Conservation (phyloP, 2,888 invertebrate species). For the Schizaphis graminum region DNA sequence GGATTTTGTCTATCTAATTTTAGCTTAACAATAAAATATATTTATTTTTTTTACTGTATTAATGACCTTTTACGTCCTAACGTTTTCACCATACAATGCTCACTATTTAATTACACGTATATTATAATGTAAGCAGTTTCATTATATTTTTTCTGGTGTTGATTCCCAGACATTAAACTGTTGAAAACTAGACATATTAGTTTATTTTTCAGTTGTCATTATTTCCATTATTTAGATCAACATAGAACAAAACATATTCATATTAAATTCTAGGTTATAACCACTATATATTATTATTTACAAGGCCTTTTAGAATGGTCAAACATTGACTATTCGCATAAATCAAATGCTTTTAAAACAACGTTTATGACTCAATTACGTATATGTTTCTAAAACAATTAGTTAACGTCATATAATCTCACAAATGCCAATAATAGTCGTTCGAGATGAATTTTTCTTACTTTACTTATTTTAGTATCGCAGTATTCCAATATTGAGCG, state of each 20-base stretch:
- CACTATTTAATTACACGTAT: not conserved
- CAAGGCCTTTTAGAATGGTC: not conserved
- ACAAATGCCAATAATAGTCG: not conserved
- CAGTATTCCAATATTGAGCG: not conserved
- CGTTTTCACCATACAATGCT: not conserved
- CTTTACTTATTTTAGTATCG: not conserved
- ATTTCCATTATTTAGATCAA: not conserved
- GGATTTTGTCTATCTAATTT: not conserved
- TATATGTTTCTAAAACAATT: not conserved
- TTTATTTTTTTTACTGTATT: not conserved
- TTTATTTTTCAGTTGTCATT: not conserved
- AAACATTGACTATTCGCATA: not conserved
- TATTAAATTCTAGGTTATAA: not conserved
- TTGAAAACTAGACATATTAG: not conserved
- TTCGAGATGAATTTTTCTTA: not conserved
- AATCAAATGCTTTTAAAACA: not conserved
- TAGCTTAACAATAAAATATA: not conserved
- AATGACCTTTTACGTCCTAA: not conserved
- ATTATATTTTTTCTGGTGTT: not conserved
- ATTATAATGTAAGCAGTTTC: not conserved
- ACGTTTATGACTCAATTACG: not conserved
- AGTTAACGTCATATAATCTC: not conserved
- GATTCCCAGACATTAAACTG: not conserved
- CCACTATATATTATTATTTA: not conserved
- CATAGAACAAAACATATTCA: not conserved